phyloP scores from a whole-genome alignment of 2,113 vertebrate species.

The Oxyruncus cristatus region DNA sequence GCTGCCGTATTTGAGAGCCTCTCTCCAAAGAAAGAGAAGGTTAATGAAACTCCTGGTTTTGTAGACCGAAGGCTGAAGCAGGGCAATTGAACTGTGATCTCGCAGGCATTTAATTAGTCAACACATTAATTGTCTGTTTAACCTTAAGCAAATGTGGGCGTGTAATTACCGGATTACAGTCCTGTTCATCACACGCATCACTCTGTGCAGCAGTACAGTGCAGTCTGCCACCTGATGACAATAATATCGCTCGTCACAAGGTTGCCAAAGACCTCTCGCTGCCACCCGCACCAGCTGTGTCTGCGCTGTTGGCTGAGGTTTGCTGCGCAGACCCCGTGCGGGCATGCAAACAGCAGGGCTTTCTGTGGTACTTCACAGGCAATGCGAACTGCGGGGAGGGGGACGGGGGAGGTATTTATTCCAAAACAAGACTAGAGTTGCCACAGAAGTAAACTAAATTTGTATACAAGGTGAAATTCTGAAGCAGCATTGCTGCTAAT shows the following conservation, averaged over 20 bases:
- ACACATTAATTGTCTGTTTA: neutral
- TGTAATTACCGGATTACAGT: neutral
- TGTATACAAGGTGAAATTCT: neutral
- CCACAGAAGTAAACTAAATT: neutral
- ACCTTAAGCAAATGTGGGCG: neutral
- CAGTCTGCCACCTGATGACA: neutral
- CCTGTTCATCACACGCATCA: rapidly evolving
- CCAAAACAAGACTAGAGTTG: neutral
- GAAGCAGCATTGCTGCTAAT: neutral
- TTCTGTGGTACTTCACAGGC: neutral
- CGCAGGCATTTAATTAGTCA: neutral
- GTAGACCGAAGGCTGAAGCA: neutral
- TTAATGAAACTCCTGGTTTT: neutral
- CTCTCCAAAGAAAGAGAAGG: neutral
- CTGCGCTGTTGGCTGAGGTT: neutral
- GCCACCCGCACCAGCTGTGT: rapidly evolving
- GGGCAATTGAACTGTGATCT: neutral
- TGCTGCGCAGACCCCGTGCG: neutral
- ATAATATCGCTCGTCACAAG: neutral
- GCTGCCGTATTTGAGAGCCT: neutral
- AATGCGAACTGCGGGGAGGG: neutral
- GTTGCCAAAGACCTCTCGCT: neutral
- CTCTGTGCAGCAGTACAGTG: neutral
- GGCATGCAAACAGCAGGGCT: rapidly evolving
- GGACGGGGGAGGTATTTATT: neutral